A percentile compares a stretch with the other conserved stretches of the same genome.
phyloP scores from a whole-genome alignment of 2,888 invertebrate genomes.

The Meiosimyza decipiens region DNA sequence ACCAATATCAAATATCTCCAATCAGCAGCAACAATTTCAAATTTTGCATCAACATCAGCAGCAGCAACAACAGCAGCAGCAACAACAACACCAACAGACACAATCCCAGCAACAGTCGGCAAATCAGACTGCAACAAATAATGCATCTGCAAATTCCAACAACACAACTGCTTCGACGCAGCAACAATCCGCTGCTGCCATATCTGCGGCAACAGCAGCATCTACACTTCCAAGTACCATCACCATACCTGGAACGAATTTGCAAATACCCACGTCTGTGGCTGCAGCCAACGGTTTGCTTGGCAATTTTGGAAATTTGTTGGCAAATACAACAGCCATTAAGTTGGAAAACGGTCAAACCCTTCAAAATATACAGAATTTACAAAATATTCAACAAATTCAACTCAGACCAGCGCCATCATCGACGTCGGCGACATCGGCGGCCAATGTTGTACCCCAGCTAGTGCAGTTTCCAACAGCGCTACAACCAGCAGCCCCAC shows the following conservation, averaged over 20 bases:
- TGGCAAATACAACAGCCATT: slow-evolving; percentile 50
- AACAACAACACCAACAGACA: slow-evolving; percentile 48
- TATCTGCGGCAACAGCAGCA: slow-evolving; percentile 35
- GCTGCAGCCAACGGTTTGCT: slow-evolving; percentile 65
- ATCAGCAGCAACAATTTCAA: slow-evolving; percentile 47
- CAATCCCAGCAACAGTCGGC: slow-evolving; percentile 33
- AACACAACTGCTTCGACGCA: slow-evolving; percentile 35
- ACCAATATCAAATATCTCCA: slow-evolving; percentile 64
- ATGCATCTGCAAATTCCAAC: slow-evolving; percentile 11
- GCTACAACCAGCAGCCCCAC: slow-evolving; percentile 45
- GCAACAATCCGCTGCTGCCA: slow-evolving; percentile 27
- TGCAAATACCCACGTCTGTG: slow-evolving; percentile 65
- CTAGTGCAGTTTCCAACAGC: slow-evolving; percentile 64
- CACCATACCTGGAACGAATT: slow-evolving; percentile 66
- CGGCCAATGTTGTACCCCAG: slow-evolving; percentile 54
- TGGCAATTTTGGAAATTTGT: slow-evolving; percentile 57
- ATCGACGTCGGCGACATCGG: slow-evolving; percentile 49
- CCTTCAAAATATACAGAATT: slow-evolving; percentile 74
- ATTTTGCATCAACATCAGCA: slow-evolving; percentile 48
- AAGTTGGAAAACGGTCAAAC: slow-evolving; percentile 62
- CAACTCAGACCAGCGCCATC: slow-evolving; percentile 72
- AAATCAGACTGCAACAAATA: slow-evolving; percentile 34
- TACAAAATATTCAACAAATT: slow-evolving; percentile 61
- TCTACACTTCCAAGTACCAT: slow-evolving; percentile 59
- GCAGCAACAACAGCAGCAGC: slow-evolving; percentile 51